Percentiles rank a stretch among this genome's conserved stretches.
phyloP scores from a whole-genome alignment of 2,113 vertebrate species.

The Ellobius talpinus region DNA sequence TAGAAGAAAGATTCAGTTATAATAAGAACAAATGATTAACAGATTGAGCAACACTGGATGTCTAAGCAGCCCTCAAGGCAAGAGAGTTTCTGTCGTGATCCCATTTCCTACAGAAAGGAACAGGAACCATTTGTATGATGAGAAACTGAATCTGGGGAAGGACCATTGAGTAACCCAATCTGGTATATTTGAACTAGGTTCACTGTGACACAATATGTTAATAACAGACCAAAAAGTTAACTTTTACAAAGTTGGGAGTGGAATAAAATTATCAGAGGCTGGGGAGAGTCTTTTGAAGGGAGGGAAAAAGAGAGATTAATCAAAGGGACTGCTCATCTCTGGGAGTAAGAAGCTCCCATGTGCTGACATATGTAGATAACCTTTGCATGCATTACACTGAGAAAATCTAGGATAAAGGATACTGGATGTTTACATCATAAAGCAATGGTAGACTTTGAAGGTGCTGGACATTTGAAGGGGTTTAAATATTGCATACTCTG shows the following conservation, averaged over 20 bases:
- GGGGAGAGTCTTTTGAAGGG: background rate
- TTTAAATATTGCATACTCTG: background rate
- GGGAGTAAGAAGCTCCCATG: background rate
- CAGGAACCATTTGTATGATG: background rate
- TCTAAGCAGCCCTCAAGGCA: background rate
- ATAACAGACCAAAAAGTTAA: background rate
- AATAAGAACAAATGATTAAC: background rate
- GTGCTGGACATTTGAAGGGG: background rate
- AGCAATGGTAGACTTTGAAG: background rate
- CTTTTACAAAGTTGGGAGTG: background rate
- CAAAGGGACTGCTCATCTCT: too few relatives aligned
- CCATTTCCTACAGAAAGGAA: background rate
- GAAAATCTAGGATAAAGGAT: background rate
- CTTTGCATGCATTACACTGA: background rate
- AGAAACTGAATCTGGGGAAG: background rate
- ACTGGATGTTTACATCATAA: background rate
- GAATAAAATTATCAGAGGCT: background rate
- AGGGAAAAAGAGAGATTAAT: background rate
- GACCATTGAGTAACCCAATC: too few relatives aligned
- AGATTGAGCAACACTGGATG: background rate
- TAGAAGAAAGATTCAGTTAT: background rate
- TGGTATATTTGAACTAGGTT: background rate
- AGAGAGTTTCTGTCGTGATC: background rate
- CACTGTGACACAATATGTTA: background rate
- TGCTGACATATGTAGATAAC: background rate